phyloP scores from a whole-genome alignment of 2,797 vertebrate species.

The Pitangus sulphuratus region DNA sequence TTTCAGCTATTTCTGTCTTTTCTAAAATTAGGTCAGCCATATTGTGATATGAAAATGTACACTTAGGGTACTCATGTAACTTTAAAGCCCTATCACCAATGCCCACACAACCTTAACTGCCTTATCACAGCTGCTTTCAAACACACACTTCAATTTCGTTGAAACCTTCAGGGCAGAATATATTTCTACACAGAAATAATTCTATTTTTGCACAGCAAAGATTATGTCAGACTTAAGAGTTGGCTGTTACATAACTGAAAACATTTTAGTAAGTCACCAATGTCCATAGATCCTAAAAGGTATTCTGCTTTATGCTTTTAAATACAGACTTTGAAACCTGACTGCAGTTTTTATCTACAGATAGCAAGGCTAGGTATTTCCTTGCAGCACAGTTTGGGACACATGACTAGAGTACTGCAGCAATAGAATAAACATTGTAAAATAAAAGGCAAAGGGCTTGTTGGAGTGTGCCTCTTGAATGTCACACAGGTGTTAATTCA shows the following conservation, averaged over 20 bases:
- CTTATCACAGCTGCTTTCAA: background rate
- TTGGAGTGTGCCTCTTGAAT: fast-evolving
- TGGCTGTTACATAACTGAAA: background rate
- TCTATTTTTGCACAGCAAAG: constrained; percentile 9
- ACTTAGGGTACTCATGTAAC: background rate
- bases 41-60: background rate
- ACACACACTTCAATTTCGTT: background rate
- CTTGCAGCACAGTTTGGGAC: background rate
- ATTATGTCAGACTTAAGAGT: background rate
- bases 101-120: background rate
- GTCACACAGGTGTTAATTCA: background rate
- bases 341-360: background rate
- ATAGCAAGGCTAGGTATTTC: background rate
- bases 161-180: background rate
- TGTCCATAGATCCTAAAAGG: background rate
- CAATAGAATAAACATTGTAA: background rate
- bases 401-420: background rate
- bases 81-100: background rate
- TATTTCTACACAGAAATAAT: background rate
- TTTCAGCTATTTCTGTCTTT: constrained; percentile 9
- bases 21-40: constrained; percentile 28
- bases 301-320: background rate
- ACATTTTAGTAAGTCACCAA: background rate
- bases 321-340: background rate
- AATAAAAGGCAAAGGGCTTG: background rate